A percentile compares a stretch with the other conserved stretches of the same genome.
phyloP scores from a whole-genome alignment of 2,797 vertebrate species.

The Premnoplex brunnescens region DNA sequence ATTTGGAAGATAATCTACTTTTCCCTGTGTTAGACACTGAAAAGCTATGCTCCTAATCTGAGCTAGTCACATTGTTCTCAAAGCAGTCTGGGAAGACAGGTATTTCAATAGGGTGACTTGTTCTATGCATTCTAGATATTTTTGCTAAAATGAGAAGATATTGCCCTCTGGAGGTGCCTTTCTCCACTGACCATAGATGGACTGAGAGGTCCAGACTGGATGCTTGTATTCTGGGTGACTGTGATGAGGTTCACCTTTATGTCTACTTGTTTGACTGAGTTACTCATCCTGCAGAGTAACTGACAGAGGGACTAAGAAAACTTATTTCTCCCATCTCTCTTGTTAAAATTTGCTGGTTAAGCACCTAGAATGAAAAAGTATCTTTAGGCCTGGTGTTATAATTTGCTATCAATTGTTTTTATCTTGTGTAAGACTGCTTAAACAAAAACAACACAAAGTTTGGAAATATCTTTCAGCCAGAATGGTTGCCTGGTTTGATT shows the following conservation, averaged over 20 bases:
- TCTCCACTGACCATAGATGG: not conserved
- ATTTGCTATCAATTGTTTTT: not conserved
- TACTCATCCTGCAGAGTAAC: not conserved
- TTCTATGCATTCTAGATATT: not conserved
- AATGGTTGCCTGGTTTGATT: not conserved
- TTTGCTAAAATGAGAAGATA: slow-evolving; percentile 20
- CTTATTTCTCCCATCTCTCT: not conserved
- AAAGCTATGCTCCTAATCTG: not conserved
- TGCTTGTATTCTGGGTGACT: not conserved
- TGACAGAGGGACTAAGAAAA: not conserved
- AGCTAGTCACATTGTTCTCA: not conserved
- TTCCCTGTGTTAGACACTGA: not conserved
- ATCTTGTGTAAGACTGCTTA: not conserved
- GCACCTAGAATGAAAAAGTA: not conserved
- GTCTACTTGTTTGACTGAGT: not conserved
- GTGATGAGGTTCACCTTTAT: not conserved
- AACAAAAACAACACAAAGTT: not conserved
- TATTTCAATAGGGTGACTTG: not conserved
- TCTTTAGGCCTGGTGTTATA: not conserved
- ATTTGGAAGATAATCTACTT: not conserved
- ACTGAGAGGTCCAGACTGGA: not conserved
- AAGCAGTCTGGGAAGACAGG: not conserved
- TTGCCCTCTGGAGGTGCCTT: slow-evolving; percentile 59
- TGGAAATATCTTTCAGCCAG: not conserved
- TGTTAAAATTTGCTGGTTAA: not conserved